Percentiles rank a stretch among this genome's conserved stretches.
These are phyloP conservation scores for Plutomurus gul DNA, from an alignment of 1,140 invertebrate genomes.

Conservation along the genomic window DNA sequence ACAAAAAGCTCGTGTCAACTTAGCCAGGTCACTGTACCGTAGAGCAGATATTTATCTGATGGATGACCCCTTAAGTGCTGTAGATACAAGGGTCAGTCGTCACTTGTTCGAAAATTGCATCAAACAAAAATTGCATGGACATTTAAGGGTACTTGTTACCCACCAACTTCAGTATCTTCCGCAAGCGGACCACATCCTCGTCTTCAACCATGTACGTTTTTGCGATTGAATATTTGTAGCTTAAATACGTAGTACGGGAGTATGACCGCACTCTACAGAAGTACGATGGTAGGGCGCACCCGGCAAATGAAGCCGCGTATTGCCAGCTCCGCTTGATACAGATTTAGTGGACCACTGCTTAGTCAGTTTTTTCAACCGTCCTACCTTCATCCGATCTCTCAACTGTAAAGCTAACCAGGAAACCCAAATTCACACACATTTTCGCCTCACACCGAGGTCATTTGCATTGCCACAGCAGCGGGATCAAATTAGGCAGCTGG, in stretches of 20 bases:
- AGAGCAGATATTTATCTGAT: conserved; percentile 61
- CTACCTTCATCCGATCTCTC: too few relatives aligned
- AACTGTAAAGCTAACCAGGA: too few relatives aligned
- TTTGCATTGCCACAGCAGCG: too few relatives aligned
- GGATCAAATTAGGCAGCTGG: too few relatives aligned
- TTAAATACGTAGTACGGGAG: background rate
- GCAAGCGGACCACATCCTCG: conserved; percentile 53
- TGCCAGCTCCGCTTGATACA: too few relatives aligned
- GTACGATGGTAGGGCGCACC: too few relatives aligned
- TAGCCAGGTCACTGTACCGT: conserved; percentile 65
- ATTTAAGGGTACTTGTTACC: conserved; percentile 58
- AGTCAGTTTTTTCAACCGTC: too few relatives aligned
- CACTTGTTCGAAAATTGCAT: conserved; percentile 61
- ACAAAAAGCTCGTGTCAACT: conserved; percentile 66
- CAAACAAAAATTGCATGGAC: conserved; percentile 55
- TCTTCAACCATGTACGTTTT: conserved; percentile 47
- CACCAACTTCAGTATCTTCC: conserved; percentile 58
- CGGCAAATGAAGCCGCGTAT: too few relatives aligned
- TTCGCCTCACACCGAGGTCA: too few relatives aligned
- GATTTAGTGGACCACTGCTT: too few relatives aligned
- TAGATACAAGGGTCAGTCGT: conserved; percentile 57
- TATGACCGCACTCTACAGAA: too few relatives aligned
- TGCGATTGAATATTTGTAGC: background rate
- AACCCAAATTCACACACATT: too few relatives aligned
- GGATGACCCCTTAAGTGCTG: conserved; percentile 61